Conservation (phyloP, 2,797 vertebrate species). For the Furcifer pardalis region DNA sequence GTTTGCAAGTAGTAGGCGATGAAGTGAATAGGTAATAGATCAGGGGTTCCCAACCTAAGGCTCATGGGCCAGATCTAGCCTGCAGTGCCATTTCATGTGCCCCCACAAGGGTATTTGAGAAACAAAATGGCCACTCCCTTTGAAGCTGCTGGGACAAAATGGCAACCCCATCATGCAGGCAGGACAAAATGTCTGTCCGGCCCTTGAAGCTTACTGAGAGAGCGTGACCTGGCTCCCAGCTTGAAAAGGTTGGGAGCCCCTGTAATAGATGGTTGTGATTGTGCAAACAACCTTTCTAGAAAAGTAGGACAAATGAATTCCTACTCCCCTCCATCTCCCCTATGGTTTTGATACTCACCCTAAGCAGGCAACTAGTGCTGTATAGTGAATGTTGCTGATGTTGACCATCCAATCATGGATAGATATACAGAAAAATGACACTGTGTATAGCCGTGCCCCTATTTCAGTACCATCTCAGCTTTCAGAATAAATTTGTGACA, state of each 20-base stretch:
- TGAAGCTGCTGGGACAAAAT: no score
- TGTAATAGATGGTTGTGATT: not conserved
- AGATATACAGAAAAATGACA: not conserved
- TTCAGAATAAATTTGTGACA: not conserved
- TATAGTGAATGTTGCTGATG: not conserved
- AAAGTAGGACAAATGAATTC: not conserved
- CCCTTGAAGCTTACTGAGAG: no score
- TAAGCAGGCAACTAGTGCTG: not conserved
- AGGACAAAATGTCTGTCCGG: no score
- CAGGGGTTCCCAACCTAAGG: no score
- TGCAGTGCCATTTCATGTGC: no score
- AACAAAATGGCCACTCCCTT: no score
- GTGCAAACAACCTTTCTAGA: not conserved
- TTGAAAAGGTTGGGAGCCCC: no score
- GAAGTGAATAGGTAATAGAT: not conserved
- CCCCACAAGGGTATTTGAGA: no score
- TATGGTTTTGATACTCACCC: not conserved
- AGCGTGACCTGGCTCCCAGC: no score
- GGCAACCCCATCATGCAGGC: no score
- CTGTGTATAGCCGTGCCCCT: not conserved
- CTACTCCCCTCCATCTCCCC: no score
- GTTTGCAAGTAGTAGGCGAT: not conserved
- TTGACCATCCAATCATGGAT: not conserved
- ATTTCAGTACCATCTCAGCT: not conserved
- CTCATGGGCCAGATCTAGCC: no score